Evolutionary conservation across 2,888 invertebrate genomes (phyloP), one percentile per base, ranked within the genome.

Genomic region (Geophilus truncorum): DNA sequence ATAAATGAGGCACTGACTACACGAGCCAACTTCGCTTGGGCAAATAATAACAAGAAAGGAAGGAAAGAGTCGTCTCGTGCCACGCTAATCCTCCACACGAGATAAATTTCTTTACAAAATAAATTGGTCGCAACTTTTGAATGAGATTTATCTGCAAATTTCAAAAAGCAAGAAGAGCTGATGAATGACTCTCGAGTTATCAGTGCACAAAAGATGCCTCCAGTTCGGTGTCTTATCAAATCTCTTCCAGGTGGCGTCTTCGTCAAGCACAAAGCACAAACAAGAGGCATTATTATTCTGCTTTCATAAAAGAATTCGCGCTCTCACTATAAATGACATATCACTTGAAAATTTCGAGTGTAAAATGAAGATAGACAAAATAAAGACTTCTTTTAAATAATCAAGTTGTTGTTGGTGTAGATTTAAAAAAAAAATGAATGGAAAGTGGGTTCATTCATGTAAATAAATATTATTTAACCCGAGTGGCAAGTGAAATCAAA

Each of bases 111-210:
- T 57, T 57, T 79, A 30, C 30, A 34, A 70, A 62, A 79, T 79
- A 79, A 79, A 79, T 79, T 79, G 57, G 57, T 36, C 62, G 79
- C 57, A 79, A 79, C 57, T 79, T 79, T 79, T 79, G 30, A 70
- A 30, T n/a, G 62, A 30, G 79, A 79, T 79, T 62, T 57, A 79
- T 79, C 70, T 79, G 62, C 9, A 70, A 70, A 70, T 70, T 70
- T 70, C 70, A 70, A 70, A 62, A 70, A 70, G 70, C 70, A 28
- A 70, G 28, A 70, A 70, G 28, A 70, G 28, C 70, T 70, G 70
- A 70, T 70, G 70, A 70, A 70, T 70, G 70, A 70, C 70, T 70
- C 70, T 25, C 70, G 28, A 70, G 70, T 70, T 70, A 70, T 70
- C 70, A 28, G 70, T 28, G 70, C 70, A 28, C 70, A 70, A 70